Evolutionary conservation across 2,888 invertebrate genomes (phyloP), one percentile per base, ranked within the genome.

Genomic region (Cheilosia scutellata): DNA sequence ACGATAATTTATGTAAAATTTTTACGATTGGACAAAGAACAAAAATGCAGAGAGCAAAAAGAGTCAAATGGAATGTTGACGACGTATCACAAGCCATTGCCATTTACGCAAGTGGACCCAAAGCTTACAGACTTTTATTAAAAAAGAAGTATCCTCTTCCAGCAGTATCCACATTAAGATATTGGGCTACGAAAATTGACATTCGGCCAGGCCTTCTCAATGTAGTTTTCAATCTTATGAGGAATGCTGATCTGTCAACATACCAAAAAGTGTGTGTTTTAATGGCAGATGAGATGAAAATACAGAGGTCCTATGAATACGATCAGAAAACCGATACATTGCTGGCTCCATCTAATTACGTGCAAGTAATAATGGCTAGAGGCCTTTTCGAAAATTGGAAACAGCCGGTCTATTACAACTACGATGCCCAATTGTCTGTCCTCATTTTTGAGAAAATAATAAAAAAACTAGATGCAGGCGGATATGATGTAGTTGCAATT

Each of bases 281-380:
- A 13, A 57, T 79, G 44, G 49, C 71, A 9, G 71, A 79, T 42
- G 58, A 79, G 25, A 79, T 72, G 51, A 71, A 79, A 44, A 44
- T 72, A 5, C 70, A 66, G 53, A 53, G 29, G 58, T 72, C 53
- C 1, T 71, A 65, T 31, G 71, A 72, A 65, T 79, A 71, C 13
- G 71, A 79, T 20, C 11, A 71, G 40, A 71, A 71, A 33, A 79
- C 5, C 31, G 65, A 79, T 55, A 65, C 65, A 0, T 20, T 79
- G 31, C 25, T 71, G 49, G 33, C 44, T 5, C 68, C 71, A 13
- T 31, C 65, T 7, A 71, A 79, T 37, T 79, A 79, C 33, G 78
- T 58, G 1, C 31, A 31, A 31, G 31, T 31, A 31, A 5, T 16
- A 62, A 71, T 37, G 68, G 51, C 62, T 13, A 27, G 63, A 33